These are phyloP conservation scores for Dipus sagitta DNA, from an alignment of 2,797 vertebrate species.

Conservation along the genomic window DNA sequence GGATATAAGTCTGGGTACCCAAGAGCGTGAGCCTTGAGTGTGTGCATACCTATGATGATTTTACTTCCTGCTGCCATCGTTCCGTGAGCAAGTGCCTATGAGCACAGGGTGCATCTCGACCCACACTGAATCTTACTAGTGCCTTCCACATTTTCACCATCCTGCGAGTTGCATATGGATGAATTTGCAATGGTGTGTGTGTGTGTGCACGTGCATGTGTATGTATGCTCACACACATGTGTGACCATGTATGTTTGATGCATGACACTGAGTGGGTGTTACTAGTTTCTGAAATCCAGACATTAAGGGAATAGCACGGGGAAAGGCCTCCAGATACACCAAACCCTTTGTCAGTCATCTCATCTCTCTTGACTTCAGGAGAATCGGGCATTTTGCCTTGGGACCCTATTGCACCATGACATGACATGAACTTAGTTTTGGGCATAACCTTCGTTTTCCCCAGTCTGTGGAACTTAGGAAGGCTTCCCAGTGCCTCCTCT, in stretches of 20 bases:
- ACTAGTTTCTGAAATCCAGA: slow-evolving; percentile 34
- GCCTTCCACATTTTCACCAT: background rate
- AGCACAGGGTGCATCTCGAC: background rate
- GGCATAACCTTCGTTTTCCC: background rate
- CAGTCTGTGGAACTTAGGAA: background rate
- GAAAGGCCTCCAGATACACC: background rate
- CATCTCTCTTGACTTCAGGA: background rate
- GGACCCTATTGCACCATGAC: background rate
- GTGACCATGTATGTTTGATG: too few species aligned
- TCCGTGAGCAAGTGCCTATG: background rate
- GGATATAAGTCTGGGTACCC: background rate
- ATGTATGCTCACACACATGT: too few species aligned
- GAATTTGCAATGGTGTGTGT: background rate
- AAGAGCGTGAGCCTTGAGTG: background rate
- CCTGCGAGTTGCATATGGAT: background rate
- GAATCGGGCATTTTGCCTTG: background rate
- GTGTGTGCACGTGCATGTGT: background rate
- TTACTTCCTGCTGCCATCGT: background rate
- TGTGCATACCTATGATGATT: background rate
- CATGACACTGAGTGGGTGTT: background rate
- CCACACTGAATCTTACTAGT: background rate
- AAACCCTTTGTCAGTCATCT: background rate
- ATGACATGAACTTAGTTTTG: background rate
- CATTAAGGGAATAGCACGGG: background rate
- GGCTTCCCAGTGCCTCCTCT: background rate